These are phyloP conservation scores for Pitangus sulphuratus DNA, from an alignment of 2,797 vertebrate species.

Conservation along the genomic window DNA sequence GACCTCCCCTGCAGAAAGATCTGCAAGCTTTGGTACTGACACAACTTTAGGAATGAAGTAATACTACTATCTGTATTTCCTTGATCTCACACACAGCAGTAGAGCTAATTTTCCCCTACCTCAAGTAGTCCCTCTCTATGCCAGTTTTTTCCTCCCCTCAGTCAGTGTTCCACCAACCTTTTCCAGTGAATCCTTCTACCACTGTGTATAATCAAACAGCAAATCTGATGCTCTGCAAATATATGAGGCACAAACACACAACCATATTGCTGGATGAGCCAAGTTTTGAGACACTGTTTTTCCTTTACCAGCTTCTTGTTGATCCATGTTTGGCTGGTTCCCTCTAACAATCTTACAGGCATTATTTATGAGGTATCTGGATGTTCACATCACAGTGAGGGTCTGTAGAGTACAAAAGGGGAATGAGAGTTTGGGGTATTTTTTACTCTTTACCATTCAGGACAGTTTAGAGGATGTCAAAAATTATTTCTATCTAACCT, in stretches of 20 bases:
- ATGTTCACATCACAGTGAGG: neutral
- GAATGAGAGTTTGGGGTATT: neutral
- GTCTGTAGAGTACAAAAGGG: neutral
- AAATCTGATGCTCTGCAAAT: neutral
- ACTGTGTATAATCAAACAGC: neutral
- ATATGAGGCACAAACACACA: neutral
- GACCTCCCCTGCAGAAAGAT: neutral
- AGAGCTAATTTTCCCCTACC: neutral
- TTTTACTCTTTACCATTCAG: neutral
- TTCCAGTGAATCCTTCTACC: neutral
- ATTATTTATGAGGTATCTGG: neutral
- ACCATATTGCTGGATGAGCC: neutral
- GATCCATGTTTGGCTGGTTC: neutral
- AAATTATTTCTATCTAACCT: slow-evolving; percentile 25
- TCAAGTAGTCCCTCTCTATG: neutral
- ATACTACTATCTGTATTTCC: rapidly evolving
- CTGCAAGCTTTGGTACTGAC: neutral
- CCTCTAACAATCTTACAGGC: neutral
- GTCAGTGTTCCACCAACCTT: neutral
- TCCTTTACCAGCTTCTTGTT: neutral
- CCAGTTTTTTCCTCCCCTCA: neutral
- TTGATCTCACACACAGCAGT: neutral
- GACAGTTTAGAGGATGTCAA: neutral
- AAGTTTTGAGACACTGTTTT: neutral
- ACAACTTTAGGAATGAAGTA: neutral